These are phyloP conservation scores for Eulithis prunata DNA, from an alignment of 2,888 invertebrate species.

Conservation along the genomic window DNA sequence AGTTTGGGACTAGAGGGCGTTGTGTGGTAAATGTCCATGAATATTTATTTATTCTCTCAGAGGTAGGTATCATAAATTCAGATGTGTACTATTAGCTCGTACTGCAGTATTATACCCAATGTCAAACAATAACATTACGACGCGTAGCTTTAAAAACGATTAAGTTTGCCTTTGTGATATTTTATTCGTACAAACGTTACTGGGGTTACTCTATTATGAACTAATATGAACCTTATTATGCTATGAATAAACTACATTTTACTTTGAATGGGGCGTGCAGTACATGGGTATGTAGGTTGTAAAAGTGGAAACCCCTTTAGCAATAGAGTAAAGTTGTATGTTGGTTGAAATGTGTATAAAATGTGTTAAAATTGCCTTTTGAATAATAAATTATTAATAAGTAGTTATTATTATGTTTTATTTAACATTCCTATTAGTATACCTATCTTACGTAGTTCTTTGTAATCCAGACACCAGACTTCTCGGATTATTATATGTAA, in stretches of 20 bases:
- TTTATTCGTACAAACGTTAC: slow-evolving; percentile 74
- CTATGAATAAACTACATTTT: no score
- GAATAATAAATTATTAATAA: slow-evolving; percentile 65
- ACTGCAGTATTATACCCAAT: slow-evolving; percentile 3
- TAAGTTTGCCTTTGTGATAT: slow-evolving; percentile 79
- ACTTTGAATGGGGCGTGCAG: no score
- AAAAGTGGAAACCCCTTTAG: slow-evolving; percentile 13
- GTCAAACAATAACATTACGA: slow-evolving; percentile 15
- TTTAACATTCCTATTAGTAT: neutral
- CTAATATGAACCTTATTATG: neutral
- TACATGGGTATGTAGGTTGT: no score
- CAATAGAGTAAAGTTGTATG: slow-evolving; percentile 24
- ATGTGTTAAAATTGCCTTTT: slow-evolving; percentile 64
- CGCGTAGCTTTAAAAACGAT: slow-evolving; percentile 69
- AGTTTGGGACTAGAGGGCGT: no score
- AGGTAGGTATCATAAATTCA: no score
- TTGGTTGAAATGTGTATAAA: slow-evolving; percentile 47
- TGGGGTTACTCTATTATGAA: slow-evolving; percentile 11
- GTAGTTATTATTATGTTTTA: slow-evolving; percentile 51
- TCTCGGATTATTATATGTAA: no score
- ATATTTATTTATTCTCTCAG: no score
- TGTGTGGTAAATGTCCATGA: no score
- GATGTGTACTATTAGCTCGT: no score
- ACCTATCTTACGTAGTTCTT: no score
- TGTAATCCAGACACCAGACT: no score